Percentiles rank a stretch among this genome's conserved stretches.
These are phyloP conservation scores for Erinaceus europaeus DNA, from an alignment of 2,113 vertebrate genomes.

Conservation along the genomic window DNA sequence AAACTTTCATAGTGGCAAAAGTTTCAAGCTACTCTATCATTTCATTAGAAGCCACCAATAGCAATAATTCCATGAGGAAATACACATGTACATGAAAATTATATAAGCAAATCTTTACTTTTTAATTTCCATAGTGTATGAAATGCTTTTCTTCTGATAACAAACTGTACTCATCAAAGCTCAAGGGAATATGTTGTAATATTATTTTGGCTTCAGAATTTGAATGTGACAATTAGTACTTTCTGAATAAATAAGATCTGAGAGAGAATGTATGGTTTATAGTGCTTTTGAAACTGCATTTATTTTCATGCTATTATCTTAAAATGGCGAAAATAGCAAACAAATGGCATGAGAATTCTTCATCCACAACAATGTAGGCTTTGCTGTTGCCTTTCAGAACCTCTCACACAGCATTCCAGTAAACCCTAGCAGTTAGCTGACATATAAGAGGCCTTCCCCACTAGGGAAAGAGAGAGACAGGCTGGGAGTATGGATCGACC, in stretches of 20 bases:
- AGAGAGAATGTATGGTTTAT: neutral
- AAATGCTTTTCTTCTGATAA: neutral
- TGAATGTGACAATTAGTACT: neutral
- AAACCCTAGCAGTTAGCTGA: neutral
- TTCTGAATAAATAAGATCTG: neutral
- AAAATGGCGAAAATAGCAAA: neutral
- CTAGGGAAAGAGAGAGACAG: too few relatives aligned
- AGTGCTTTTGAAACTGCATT: neutral
- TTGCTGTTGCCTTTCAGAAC: neutral
- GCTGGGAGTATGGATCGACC: too few relatives aligned
- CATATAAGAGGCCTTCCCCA: too few relatives aligned
- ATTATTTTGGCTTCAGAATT: conserved; percentile 25
- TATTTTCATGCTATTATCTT: neutral
- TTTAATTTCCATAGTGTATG: neutral
- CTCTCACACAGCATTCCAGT: neutral
- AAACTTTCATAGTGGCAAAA: neutral
- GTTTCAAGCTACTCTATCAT: neutral
- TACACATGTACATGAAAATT: neutral
- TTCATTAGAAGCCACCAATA: neutral
- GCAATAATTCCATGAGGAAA: neutral
- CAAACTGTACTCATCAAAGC: neutral
- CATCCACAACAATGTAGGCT: neutral
- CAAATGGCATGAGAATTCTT: neutral
- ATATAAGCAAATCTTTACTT: neutral
- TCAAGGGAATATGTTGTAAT: neutral